phyloP scores from a whole-genome alignment of 2,888 invertebrate species.

The Limnephilus auricula region DNA sequence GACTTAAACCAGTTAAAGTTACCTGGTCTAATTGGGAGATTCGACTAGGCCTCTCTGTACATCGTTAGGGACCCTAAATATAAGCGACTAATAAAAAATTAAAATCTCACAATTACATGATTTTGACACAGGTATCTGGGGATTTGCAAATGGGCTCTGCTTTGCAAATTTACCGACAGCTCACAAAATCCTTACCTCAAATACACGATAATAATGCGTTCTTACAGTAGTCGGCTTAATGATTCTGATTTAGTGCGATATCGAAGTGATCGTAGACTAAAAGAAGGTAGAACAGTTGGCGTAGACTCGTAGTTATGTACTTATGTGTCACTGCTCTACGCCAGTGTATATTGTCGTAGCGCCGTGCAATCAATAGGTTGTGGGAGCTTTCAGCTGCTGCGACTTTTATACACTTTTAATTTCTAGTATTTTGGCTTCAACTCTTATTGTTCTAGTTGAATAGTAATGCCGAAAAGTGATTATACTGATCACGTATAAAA shows the following conservation, averaged over 20 bases:
- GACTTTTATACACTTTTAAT: background rate
- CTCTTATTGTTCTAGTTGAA: background rate
- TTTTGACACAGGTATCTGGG: slow-evolving; percentile 50
- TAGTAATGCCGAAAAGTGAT: background rate
- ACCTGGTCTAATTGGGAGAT: slow-evolving; percentile 2
- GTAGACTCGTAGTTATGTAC: background rate
- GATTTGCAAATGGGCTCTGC: slow-evolving; percentile 62
- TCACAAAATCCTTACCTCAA: slow-evolving; percentile 32
- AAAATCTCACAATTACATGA: background rate
- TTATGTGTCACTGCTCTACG: background rate
- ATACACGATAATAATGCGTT: background rate
- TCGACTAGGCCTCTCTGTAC: slow-evolving; percentile 30
- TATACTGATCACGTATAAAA: background rate
- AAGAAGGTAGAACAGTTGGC: background rate
- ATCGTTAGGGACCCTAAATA: background rate
- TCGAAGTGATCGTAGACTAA: background rate
- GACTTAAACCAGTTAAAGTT: background rate
- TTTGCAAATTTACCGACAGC: slow-evolving; percentile 57
- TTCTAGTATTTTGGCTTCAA: background rate
- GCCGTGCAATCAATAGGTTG: background rate
- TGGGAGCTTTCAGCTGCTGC: background rate
- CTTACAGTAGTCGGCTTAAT: background rate
- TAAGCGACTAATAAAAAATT: background rate
- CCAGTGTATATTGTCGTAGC: background rate
- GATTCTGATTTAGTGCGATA: background rate